Base-by-base conservation (phyloP, 2,797 vertebrate species). In the Neoniphon sammara region DNA sequence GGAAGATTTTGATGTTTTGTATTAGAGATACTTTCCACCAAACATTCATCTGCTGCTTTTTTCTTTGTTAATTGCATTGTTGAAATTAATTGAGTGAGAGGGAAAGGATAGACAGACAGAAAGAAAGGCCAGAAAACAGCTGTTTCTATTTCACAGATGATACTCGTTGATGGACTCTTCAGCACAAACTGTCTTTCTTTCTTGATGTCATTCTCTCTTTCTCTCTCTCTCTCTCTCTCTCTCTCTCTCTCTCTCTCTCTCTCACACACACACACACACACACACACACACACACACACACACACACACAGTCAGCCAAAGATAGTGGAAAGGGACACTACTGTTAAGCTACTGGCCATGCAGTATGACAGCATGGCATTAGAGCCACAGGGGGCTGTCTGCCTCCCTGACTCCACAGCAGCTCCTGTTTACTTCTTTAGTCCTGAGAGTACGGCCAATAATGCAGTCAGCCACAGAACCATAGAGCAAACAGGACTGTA, bases 311-410 rank as follows among this genome's bases (percentile, higher is more conserved):
- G 25, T 27, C 52, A 42, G n/a, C 25, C 36, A 9, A 54, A 61
- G 61, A 31, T 44, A 7, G 52, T 47, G 25, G 25, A 49, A 47
- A 62, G 56, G 75, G 71, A 63, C 66, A 23, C 49, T 44, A 60
- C 34, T 39, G 63, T 63, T 34, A 47, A 67, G 64, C 60, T 59
- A 60, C 2, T 23, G 56, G 42, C 30, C 57, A 53, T 75, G 66
- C 66, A 63, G 47, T 27, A 63, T 68, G 78, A 75, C 75, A 81
- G 82, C 20, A 18, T 82, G 74, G 68, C 68, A 73, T 87, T 75
- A 75, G 63, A 77, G 46, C 64, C 15, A 56, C 57, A 14, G 78
- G 78, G 30, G 54, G 49, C 63, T 58, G 66, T 18, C 67, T 50
- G 66, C 50, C 42, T 44, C 39, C 9, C 42, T 17, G 14, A 44